phyloP scores from a whole-genome alignment of 1,140 invertebrate genomes.

The Neelides sp. region DNA sequence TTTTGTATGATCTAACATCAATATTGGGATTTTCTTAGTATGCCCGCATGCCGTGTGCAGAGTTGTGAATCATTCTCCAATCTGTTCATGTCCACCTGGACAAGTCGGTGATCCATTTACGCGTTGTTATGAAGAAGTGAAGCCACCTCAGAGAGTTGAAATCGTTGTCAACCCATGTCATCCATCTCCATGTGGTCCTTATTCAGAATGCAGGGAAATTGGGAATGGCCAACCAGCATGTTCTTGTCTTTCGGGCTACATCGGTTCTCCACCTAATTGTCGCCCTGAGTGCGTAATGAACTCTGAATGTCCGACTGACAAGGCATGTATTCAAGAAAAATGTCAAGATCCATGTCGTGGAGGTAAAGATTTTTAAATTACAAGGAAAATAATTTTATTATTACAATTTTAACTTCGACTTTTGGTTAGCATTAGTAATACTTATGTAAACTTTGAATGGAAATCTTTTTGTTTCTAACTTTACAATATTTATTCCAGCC shows the following conservation, averaged over 20 bases:
- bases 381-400: too few relatives aligned
- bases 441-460: too few relatives aligned
- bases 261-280: constrained; percentile 48
- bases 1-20: too few relatives aligned
- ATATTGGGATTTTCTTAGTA: too few relatives aligned
- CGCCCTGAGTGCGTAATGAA: constrained; percentile 57
- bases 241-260: constrained; percentile 46
- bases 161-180: constrained; percentile 43
- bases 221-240: constrained; percentile 46
- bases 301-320: constrained; percentile 41
- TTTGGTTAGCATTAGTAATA: too few relatives aligned
- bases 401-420: too few relatives aligned
- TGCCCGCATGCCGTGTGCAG: constrained; percentile 49
- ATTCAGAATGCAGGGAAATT: constrained; percentile 52
- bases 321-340: constrained; percentile 34
- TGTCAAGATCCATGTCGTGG: constrained; percentile 32
- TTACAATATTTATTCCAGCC: constrained; percentile 20
- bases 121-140: constrained; percentile 47
- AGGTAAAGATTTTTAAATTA: too few relatives aligned
- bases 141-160: constrained; percentile 1
- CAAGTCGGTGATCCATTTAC: constrained; percentile 67
- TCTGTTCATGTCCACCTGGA: constrained; percentile 60
- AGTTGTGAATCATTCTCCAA: constrained; percentile 66
- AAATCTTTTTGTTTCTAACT: too few relatives aligned
- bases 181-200: constrained; percentile 57